Percentiles rank a stretch among this genome's conserved stretches.
These are phyloP conservation scores for Caenorhabditis drosophilae DNA, from an alignment of 2,888 invertebrate genomes.

Conservation along the genomic window DNA sequence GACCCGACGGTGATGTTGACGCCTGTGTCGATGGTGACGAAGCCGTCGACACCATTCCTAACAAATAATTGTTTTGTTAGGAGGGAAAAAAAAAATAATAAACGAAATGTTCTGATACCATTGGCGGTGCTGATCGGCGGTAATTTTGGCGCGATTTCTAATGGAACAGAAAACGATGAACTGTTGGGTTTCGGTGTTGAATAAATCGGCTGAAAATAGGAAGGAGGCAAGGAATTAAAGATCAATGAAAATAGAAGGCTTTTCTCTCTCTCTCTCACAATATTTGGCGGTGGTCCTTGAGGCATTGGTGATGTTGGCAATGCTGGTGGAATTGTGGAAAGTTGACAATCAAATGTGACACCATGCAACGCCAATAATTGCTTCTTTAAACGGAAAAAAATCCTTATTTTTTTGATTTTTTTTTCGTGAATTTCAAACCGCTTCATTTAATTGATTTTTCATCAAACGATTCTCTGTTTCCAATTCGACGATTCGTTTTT, in stretches of 20 bases:
- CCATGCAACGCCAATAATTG: too few species aligned
- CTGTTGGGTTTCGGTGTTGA: slow-evolving; percentile 21
- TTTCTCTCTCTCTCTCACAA: slow-evolving; percentile 4
- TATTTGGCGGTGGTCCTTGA: slow-evolving; percentile 27
- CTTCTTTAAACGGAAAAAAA: too few species aligned
- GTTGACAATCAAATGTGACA: too few species aligned
- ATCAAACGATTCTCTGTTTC: slow-evolving; percentile 87
- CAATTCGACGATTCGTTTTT: slow-evolving; percentile 84
- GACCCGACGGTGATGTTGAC: slow-evolving; percentile 16
- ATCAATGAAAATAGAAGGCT: neutral
- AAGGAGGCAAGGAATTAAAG: neutral
- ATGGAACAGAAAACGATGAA: slow-evolving; percentile 22
- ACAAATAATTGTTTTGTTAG: too few species aligned
- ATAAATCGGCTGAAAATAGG: slow-evolving; percentile 13
- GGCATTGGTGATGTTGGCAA: slow-evolving; percentile 56
- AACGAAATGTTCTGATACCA: neutral
- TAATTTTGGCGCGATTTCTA: slow-evolving; percentile 27
- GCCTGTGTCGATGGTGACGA: neutral
- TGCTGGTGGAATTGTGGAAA: too few species aligned
- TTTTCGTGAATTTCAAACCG: too few species aligned
- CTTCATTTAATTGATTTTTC: too few species aligned
- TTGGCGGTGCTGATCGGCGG: slow-evolving; percentile 18
- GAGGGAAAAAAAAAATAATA: neutral
- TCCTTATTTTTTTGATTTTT: too few species aligned
- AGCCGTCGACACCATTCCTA: too few species aligned